Evolutionary conservation across 2,113 vertebrate species (phyloP), one percentile per base, ranked within the genome.

Genomic region (Corythornis cristatus): DNA sequence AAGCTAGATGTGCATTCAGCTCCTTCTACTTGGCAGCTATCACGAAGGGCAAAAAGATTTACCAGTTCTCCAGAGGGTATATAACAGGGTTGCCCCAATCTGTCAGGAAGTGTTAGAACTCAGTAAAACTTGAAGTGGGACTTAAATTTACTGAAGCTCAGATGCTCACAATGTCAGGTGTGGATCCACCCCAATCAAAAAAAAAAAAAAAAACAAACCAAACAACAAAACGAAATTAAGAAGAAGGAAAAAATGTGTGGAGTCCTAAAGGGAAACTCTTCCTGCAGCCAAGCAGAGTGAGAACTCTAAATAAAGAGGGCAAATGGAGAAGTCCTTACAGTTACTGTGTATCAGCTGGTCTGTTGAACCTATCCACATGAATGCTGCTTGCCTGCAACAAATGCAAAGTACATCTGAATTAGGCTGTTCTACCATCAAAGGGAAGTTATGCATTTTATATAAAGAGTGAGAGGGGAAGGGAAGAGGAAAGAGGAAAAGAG

Each of bases 81-180:
- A 33, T 94, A 95, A 94, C 92, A 96, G 70, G 86, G 95, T 94
- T 96, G 94, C 74, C 92, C 94, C 67, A 96, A 74, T 93, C 96
- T 93, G 93, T 96, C 95, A 96, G 53, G 54, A 95, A 86, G 93
- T 92, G 96, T 94, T 95, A 92, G 86, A 95, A 95, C 76, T 74
- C 83, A 65, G 43, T 50, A 89, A 84, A 74, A 81, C 66, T 91
- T 85, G 83, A 87, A 91, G 74, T 28, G 54, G 93, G 86, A 95
- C 91, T 95, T 95, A 75, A 86, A 94, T 81, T 95, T 96, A 90
- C 73, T 93, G 88, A 90, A 88, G 66, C 80, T 95, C 88, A 82
- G 88, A 86, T 76, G 83, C 66, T 96, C 58, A 79, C 86, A 88
- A 86, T 96, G 90, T 94, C 83, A 95, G 88, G 70, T 96, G 80